Evolutionary conservation across 2,888 invertebrate genomes (phyloP).

Genomic region (Maniola hyperantus): DNA sequence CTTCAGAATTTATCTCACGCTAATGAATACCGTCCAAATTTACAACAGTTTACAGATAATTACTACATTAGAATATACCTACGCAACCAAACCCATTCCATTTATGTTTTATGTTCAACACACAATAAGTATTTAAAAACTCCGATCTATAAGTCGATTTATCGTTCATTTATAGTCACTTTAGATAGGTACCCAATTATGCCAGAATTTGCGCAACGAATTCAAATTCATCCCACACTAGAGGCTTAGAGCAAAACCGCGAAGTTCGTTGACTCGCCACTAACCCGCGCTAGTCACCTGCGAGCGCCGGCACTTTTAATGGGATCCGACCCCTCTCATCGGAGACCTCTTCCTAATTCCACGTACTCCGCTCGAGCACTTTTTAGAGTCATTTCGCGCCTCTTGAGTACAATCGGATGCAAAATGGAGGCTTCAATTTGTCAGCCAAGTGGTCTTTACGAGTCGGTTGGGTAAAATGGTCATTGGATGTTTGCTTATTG

Average conservation of each 20-base stretch:
- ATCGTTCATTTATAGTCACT: neutral
- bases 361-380: slow-evolving; percentile 61
- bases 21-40: too few relatives aligned
- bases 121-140: neutral
- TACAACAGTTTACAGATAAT: too few relatives aligned
- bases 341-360: slow-evolving; percentile 64
- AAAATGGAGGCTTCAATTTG: slow-evolving; percentile 60
- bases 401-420: slow-evolving; percentile 67
- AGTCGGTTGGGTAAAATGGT: slow-evolving; percentile 29
- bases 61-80: too few relatives aligned
- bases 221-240: slow-evolving; percentile 28
- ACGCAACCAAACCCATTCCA: too few relatives aligned
- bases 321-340: slow-evolving; percentile 56
- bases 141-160: too few relatives aligned
- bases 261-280: slow-evolving; percentile 32
- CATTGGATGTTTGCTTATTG: slow-evolving; percentile 29
- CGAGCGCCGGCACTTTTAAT: slow-evolving; percentile 52
- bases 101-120: neutral
- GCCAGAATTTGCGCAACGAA: slow-evolving; percentile 12
- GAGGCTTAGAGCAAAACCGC: slow-evolving; percentile 15
- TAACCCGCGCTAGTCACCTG: slow-evolving; percentile 34
- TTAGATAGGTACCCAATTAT: neutral
- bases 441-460: slow-evolving; percentile 37
- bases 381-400: slow-evolving; percentile 69
- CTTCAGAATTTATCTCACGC: too few relatives aligned